Evolutionary conservation across 2,113 vertebrate genomes (phyloP).

Genomic region (Himantopus leucocephalus): DNA sequence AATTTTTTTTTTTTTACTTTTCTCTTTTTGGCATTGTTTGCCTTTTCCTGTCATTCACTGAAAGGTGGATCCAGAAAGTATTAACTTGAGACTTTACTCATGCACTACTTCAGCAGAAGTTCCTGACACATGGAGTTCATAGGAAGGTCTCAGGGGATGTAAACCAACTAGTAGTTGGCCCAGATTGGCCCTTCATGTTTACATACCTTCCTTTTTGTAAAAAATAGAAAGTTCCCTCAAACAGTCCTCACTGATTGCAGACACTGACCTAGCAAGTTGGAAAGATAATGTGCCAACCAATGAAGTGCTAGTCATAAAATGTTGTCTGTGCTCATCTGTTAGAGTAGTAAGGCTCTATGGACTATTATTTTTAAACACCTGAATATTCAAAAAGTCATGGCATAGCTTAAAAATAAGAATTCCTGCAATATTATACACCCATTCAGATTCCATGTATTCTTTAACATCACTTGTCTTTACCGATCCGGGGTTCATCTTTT

Average conservation of each 20-base stretch:
- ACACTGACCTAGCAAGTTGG: neutral
- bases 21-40: neutral
- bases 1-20: neutral
- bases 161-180: neutral
- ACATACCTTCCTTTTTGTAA: neutral
- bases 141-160: neutral
- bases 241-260: neutral
- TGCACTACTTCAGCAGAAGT: neutral
- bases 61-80: neutral
- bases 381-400: neutral
- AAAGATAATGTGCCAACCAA: neutral
- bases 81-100: constrained; percentile 34
- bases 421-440: neutral
- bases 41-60: neutral
- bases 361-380: neutral
- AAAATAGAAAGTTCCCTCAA: neutral
- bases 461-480: neutral
- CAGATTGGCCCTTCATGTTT: neutral
- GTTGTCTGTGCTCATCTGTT: neutral
- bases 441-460: neutral
- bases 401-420: neutral
- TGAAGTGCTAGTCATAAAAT: neutral
- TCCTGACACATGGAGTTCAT: neutral
- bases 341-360: neutral
- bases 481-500: fast-evolving